These are phyloP conservation scores for Bombus confusus DNA, from an alignment of 1,140 invertebrate genomes.

Conservation along the genomic window DNA sequence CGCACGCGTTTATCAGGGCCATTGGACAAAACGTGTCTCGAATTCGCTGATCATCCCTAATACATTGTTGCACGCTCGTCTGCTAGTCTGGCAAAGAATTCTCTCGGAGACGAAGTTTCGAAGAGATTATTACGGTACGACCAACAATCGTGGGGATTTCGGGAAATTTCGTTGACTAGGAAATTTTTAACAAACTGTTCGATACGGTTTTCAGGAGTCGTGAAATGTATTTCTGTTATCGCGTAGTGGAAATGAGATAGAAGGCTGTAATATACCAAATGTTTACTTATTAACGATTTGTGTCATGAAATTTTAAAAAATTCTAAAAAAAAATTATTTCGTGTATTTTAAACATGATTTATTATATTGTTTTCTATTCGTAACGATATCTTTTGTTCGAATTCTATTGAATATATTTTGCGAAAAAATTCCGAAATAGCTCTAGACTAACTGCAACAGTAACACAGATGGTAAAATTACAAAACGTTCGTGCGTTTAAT, in stretches of 20 bases:
- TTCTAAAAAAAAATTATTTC: no score
- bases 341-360: no score
- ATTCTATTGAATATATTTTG: no score
- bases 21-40: constrained; percentile 37
- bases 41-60: constrained; percentile 28
- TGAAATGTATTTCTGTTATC: no score
- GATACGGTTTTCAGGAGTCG: no score
- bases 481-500: neutral
- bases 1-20: constrained; percentile 48
- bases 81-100: neutral
- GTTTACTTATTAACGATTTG: no score
- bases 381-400: no score
- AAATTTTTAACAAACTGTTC: neutral
- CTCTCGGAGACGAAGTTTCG: neutral
- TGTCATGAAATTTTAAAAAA: no score
- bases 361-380: no score
- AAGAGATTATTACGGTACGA: neutral
- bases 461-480: neutral
- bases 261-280: no score
- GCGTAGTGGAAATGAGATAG: no score
- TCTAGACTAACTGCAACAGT: no score
- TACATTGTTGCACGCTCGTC: neutral
- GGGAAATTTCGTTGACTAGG: neutral
- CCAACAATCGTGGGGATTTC: neutral
- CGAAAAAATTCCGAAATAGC: neutral